Percentiles rank a stretch among this genome's conserved stretches.
phyloP scores from a whole-genome alignment of 2,888 invertebrate species.

The Hoplodrina blanda region DNA sequence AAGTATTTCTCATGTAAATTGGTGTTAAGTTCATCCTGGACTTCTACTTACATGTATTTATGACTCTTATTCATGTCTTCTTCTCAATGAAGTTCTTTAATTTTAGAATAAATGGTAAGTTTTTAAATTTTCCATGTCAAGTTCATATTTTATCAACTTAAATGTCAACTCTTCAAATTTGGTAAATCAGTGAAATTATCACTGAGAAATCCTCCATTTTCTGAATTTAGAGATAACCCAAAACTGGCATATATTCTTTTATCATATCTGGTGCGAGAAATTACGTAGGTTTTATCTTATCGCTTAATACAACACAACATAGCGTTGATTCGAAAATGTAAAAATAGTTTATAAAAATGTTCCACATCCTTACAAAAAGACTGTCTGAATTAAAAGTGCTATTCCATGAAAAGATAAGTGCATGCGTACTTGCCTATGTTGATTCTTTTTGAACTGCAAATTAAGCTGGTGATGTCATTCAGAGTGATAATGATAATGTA shows the following conservation, averaged over 20 bases:
- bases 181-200: conserved; percentile 27
- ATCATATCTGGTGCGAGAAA: conserved; percentile 51
- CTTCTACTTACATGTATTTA: background rate
- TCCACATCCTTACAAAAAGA: conserved; percentile 34
- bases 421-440: conserved; percentile 16
- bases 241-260: conserved; percentile 50
- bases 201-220: conserved; percentile 23
- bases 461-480: conserved; percentile 61
- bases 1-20: conserved; percentile 40
- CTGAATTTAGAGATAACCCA: conserved; percentile 43
- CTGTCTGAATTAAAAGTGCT: conserved; percentile 2
- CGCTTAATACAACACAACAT: conserved; percentile 52
- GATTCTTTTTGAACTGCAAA: conserved; percentile 45
- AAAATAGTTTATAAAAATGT: conserved; percentile 46
- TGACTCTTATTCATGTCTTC: background rate
- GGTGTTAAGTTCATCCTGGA: conserved; percentile 11
- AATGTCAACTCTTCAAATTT: conserved; percentile 18
- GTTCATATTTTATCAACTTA: conserved; percentile 5
- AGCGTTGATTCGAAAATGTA: conserved; percentile 56
- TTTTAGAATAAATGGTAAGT: background rate
- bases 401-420: conserved; percentile 34
- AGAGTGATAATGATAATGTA: conserved; percentile 45
- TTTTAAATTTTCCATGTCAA: background rate
- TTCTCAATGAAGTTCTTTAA: conserved; percentile 1
- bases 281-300: conserved; percentile 63